Evolutionary conservation across 1,140 invertebrate genomes (phyloP).

Genomic region (Coelopa frigida): DNA sequence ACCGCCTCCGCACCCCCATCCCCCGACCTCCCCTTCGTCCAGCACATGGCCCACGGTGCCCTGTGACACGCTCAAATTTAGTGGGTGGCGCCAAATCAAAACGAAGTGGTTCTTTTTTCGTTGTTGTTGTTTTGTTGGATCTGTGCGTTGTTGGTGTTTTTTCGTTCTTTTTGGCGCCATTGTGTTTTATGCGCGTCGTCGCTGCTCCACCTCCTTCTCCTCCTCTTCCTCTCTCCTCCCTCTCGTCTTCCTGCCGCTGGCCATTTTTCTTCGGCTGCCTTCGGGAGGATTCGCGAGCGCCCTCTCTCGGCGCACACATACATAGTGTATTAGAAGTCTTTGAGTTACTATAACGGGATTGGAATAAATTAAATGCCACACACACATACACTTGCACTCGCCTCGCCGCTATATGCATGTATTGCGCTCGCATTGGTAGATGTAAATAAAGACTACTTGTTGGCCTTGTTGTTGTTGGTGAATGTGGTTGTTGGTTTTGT

Average conservation of each 20-base stretch:
- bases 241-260: constrained; percentile 4
- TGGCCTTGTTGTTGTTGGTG: too few species aligned
- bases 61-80: constrained; percentile 6
- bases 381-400: too few species aligned
- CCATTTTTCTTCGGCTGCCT: constrained; percentile 11
- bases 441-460: too few species aligned
- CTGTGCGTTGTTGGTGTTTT: neutral
- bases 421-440: too few species aligned
- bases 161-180: neutral
- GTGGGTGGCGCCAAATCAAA: constrained; percentile 13
- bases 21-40: neutral
- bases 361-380: constrained; percentile 14
- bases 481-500: too few species aligned
- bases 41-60: neutral
- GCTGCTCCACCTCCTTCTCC: neutral
- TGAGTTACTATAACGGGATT: constrained; percentile 13
- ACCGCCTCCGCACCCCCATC: constrained; percentile 1
- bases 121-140: constrained; percentile 1
- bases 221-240: neutral
- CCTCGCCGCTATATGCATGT: too few species aligned
- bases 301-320: neutral
- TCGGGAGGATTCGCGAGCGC: neutral
- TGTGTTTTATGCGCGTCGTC: constrained; percentile 1
- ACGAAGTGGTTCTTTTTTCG: constrained; percentile 4
- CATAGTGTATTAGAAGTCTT: constrained; percentile 8